Conservation (phyloP, 2,797 vertebrate genomes). For the Paguma larvata region DNA sequence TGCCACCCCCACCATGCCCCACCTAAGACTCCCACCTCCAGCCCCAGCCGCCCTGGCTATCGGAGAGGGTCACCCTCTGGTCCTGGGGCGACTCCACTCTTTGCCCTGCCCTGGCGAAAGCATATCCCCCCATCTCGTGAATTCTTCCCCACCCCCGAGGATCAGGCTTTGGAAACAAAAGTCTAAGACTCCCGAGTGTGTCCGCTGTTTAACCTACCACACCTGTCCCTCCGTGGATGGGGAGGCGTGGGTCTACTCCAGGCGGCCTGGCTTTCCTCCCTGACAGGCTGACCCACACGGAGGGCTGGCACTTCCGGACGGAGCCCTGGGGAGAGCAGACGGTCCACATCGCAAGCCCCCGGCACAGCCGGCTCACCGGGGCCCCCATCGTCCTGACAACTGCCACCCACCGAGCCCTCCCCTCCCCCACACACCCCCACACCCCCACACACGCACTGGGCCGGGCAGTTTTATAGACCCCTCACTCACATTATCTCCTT, state of each 20-base stretch:
- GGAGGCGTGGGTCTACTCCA: neutral
- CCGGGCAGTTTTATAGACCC: neutral
- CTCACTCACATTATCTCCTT: neutral
- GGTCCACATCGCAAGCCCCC: no score
- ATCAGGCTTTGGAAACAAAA: neutral
- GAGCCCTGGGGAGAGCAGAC: neutral
- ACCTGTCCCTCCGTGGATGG: neutral
- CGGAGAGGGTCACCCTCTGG: neutral
- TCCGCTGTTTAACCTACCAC: neutral
- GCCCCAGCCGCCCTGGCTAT: neutral
- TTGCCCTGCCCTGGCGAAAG: neutral
- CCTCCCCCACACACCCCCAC: neutral
- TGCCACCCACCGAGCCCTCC: no score
- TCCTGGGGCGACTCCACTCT: neutral
- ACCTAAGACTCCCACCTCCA: no score
- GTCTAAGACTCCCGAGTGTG: no score
- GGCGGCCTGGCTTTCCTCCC: neutral
- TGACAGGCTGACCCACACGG: neutral
- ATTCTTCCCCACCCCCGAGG: neutral
- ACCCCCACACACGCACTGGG: neutral
- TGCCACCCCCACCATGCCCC: accelerated
- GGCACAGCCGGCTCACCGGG: accelerated
- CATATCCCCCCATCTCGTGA: neutral
- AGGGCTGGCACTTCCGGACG: neutral
- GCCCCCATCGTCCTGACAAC: no score